Base-by-base conservation (phyloP, 2,113 vertebrate genomes). In the Dasyurus viverrinus region DNA sequence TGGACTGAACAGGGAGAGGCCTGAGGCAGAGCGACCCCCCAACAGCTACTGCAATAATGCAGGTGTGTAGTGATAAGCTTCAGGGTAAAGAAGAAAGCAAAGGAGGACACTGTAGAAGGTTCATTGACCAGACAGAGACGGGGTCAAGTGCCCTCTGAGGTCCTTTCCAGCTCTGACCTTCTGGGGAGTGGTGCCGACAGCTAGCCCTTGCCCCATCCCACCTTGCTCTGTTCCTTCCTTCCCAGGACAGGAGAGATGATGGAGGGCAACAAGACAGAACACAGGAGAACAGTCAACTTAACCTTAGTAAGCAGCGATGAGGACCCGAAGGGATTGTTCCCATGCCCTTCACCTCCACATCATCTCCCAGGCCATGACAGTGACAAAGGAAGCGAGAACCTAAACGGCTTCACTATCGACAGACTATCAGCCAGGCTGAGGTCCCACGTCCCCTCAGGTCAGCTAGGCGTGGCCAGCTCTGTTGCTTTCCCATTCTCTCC, bases 221-320 rank as follows among this genome's bases (percentile, higher is more conserved):
- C 30, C 57, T 10, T 30, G 27, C 57, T 68, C 60, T 68, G 60
- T 11, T 11, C 60, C 16, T 16, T 36, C 30, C 12, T 36, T 36
- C 30, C 60, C 60, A 36, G 60, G 60, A 30, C 30, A 68, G 60
- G 3, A 16, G 60, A 68, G 60, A 36, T 36, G 89, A 50, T 23
- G 12, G 57, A 84, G 84, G 52, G 7, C 26, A 55, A 23, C 2
- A 0, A 11, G 97, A 84, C 95, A 96, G 98, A 97, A 97, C 97
- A 95, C 97, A 7, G 11, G 57, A 36, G 55, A 25, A 16, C 47
- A 0, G 10, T 14, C 36, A 54, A 84, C 54, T 53, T 0, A 23
- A 50, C 0, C 16, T 16, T 50, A 42, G 23, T 16, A 36, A 27
- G 60, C 12, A 68, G 30, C 16, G 60, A 36, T 16, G 60, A 68